A percentile compares a stretch with the other conserved stretches of the same genome.
Evolutionary conservation across 1,140 invertebrate genomes (phyloP).

Genomic region (Wasmannia auropunctata): DNA sequence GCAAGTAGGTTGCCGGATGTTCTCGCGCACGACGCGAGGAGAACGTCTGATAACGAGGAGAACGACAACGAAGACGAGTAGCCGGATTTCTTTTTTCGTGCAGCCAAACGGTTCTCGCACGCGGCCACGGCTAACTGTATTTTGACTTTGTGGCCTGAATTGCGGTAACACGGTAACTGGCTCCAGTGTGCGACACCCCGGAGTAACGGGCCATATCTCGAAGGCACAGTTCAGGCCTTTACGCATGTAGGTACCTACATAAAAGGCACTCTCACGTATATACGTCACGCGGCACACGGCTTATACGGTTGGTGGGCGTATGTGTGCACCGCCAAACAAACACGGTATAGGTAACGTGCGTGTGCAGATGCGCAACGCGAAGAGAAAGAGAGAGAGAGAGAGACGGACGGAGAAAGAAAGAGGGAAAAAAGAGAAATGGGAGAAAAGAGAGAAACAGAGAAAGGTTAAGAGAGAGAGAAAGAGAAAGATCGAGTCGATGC

Average conservation of each 20-base stretch:
- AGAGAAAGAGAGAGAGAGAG: constrained; percentile 17
- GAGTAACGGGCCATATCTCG: constrained; percentile 82
- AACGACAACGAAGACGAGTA: constrained; percentile 41
- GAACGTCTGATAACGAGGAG: constrained; percentile 25
- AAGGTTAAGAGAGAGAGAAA: not conserved
- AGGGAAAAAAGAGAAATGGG: not conserved
- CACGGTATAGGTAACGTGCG: constrained; percentile 28
- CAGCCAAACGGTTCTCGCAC: constrained; percentile 58
- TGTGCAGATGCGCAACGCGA: constrained; percentile 45
- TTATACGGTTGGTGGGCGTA: constrained; percentile 13
- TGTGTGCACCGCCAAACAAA: constrained; percentile 34
- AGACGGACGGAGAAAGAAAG: constrained; percentile 2
- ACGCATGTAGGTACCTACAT: constrained; percentile 78
- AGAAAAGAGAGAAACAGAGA: not conserved
- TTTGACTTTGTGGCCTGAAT: constrained; percentile 86
- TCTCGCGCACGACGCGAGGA: constrained; percentile 22
- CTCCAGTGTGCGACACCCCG: constrained; percentile 83
- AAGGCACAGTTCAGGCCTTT: constrained; percentile 76
- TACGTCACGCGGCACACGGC: constrained; percentile 25
- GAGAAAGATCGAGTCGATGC: constrained; percentile 25
- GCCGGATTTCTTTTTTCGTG: constrained; percentile 74
- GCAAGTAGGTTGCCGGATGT: constrained; percentile 73
- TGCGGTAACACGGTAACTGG: constrained; percentile 86
- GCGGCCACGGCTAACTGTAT: constrained; percentile 84
- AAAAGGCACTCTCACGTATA: constrained; percentile 74